Evolutionary conservation across 2,888 invertebrate genomes (phyloP), one percentile per base, ranked within the genome.

Genomic region (Agonopterix heracliana): DNA sequence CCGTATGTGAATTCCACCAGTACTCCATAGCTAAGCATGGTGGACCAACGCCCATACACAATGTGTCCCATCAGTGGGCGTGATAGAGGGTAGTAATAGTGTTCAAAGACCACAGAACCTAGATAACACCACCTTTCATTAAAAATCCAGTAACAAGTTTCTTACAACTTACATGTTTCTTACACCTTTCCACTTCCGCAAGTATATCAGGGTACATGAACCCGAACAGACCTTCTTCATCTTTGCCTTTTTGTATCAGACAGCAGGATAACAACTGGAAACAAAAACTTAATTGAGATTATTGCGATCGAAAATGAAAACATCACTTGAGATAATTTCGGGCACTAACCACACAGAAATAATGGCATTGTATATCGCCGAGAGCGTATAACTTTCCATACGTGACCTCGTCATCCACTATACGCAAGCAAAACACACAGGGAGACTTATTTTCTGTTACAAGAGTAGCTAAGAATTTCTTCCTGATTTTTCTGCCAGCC

Each of bases 321-420:
- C 5, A 5, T 26, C 26, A 26, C 26, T 26, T 7, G 5, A 26
- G 26, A 26, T 26, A 26, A 0, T 26, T 26, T 26, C 26, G 26
- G 26, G 26, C 34, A 83, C 90, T 86, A 88, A 95, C 95, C 83
- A 93, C 87, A 71, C 95, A 95, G 75, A 92, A 94, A 63, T 94
- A 93, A 70, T 95, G 95, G 2, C 92, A 92, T 38, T 90, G 79
- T 26, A 93, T 78, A 9, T 89, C 85, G 9, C 89, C 83, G 44
- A 90, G 82, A 9, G 81, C 77, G 57, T 91, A 90, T 34, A 92
- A 68, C 60, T 90, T 89, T 2, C 92, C 92, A 64, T 81, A 91
- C 10, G 81, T 73, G 7, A 90, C 50, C 61, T 91, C 91, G 57
- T 91, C 84, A 13, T 90, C 83, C 1, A 87, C 81, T 41, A 76